Evolutionary conservation across 2,113 vertebrate species (phyloP), one percentile per base, ranked within the genome.

Genomic region (Actinemys pallida): DNA sequence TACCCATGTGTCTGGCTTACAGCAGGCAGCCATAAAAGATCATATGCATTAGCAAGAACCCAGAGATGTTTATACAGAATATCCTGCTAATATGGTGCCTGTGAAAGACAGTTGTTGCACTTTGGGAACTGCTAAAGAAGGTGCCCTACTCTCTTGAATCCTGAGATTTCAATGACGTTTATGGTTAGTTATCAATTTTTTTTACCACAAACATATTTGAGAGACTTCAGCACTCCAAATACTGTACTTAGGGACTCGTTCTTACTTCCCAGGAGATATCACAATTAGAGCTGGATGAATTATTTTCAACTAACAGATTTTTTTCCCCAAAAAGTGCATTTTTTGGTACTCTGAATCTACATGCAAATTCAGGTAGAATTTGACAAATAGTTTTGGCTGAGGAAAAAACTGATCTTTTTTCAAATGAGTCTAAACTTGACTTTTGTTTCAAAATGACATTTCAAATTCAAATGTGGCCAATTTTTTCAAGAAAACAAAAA

Each of bases 1-100:
- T 12, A 2, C 80, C 75, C 16, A 13, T 0, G 0, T 45, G 16
- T 13, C 7, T 72, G 62, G 1, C 0, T 24, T 94, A 54, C 19
- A 81, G 83, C 49, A 75, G 50, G 20, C 17, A 4, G 1, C 72
- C 35, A 87, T 50, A 14, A 56, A 81, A 79, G 45, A 27, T 47
- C 42, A 25, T 39, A 12, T 57, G 8, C 8, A 2, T 31, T 89
- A 31, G 10, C n/a, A 50, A 84, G 20, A 76, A 1, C 52, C 76
- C n/a, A 1, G 9, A 84, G 24, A 47, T 39, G 24, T 45, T 95
- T 1, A 0, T 72, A 59, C 59, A 78, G 90, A 6, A 35, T 52
- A 39, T 10, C n/a, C 2, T 10, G 17, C 4, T 0, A 0, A 87
- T 90, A 87, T 83, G 45, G 78, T 84, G 42, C n/a, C 31, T 50